Base-by-base conservation (phyloP, 1,140 invertebrate species). In the Onthophagus taurus region DNA sequence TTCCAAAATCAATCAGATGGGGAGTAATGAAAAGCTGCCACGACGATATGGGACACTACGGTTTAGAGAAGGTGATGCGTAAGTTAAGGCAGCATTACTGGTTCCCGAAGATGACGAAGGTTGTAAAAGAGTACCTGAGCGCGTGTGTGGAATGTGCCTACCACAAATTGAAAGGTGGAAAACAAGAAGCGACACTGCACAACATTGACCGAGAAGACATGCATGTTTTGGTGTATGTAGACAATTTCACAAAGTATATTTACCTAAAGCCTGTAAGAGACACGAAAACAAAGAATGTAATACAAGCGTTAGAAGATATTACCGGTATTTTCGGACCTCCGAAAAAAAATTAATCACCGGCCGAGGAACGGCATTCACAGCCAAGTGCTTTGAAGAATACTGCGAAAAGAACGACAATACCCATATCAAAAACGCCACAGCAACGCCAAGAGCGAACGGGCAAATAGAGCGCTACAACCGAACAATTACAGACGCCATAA, bases 211-310 rank as follows among this genome's bases (percentile, higher is more conserved):
- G 31, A 11, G 9, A 20, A 18, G 26, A 17, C 7, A 33, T 31
- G 19, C 41, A 9, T 9, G 4, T 44, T 2, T 39, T 67, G 6
- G 60, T 63, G 0, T 49, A 49, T 0, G 43, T 66, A 0, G 63
- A 67, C n/a, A 55, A 59, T 0, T 67, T 54, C 37, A 60, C 50
- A 0, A 64, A 61, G 42, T 62, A 17, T 23, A 14, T 20, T 3
- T 5, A 34, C 2, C 6, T 44, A 13, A 34, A 44, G 23, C 5
- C 42, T 4, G 42, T 44, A 8, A 35, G n/a, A 16, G 14, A 34
- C 9, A 44, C 31, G 3, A 23, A 9, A 3, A 9, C 42, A 4
- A 21, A 18, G 2, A 1, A 2, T 0, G 31, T 21, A n/a, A 17
- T 17, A 4, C 20, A 31, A 14, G 4, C 7, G 5, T 11, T 44